Evolutionary conservation across 2,797 vertebrate genomes (phyloP).

Genomic region (Cossypha polioptera): DNA sequence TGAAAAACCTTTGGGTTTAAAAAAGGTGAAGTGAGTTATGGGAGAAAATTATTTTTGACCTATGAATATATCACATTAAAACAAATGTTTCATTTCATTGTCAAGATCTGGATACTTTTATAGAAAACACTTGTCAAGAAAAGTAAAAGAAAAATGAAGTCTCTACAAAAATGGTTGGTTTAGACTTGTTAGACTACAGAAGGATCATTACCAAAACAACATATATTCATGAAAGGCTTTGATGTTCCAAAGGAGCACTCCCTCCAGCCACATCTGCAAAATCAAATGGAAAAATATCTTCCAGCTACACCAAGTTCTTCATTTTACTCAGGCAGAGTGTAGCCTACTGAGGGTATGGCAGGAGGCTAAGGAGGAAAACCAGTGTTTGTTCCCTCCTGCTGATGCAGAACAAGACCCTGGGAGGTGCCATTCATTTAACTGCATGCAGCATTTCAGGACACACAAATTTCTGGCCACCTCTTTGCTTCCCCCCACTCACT

Average conservation of each 20-base stretch:
- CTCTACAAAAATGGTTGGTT: background rate
- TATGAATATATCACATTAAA: background rate
- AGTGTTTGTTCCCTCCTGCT: background rate
- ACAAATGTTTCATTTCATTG: background rate
- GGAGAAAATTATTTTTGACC: background rate
- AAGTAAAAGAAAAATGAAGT: background rate
- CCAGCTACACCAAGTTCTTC: background rate
- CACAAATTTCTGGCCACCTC: background rate
- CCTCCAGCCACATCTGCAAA: background rate
- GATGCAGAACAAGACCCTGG: background rate
- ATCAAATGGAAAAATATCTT: conserved; percentile 9
- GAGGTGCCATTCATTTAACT: background rate
- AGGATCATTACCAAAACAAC: background rate
- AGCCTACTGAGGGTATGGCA: background rate
- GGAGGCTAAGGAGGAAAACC: background rate
- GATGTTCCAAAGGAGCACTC: background rate
- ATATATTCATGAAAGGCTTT: background rate
- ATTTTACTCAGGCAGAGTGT: background rate
- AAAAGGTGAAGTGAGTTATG: background rate
- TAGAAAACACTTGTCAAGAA: background rate
- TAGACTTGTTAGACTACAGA: background rate
- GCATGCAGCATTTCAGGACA: background rate
- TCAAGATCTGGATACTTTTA: background rate
- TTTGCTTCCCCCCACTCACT: background rate
- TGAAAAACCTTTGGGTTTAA: background rate